These are phyloP conservation scores for Ornithoptera priamus DNA, from an alignment of 2,888 invertebrate species.

Conservation along the genomic window DNA sequence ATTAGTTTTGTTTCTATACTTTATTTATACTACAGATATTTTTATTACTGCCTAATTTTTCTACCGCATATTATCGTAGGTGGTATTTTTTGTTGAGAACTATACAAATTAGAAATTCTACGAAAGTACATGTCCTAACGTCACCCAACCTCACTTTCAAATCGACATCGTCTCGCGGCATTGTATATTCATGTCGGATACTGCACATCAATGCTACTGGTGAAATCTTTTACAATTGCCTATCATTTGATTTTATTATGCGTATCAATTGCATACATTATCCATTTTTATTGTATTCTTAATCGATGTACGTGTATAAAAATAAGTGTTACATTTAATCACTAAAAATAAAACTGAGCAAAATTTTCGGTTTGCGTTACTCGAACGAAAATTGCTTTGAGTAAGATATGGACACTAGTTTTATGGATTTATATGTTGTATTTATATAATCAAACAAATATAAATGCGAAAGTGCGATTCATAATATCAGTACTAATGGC, in stretches of 20 bases:
- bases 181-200: constrained; percentile 22
- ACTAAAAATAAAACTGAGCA: neutral
- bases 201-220: constrained; percentile 14
- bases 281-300: neutral
- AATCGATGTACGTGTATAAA: neutral
- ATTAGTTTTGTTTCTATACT: neutral
- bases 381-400: neutral
- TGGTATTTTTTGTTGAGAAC: neutral
- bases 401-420: neutral
- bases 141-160: constrained; percentile 13
- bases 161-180: constrained; percentile 22
- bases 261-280: constrained; percentile 5
- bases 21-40: neutral
- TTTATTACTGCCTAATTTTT: neutral
- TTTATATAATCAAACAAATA: constrained; percentile 1
- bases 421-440: neutral
- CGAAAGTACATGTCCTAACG: constrained; percentile 13
- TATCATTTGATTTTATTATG: constrained; percentile 17
- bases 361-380: neutral
- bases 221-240: constrained; percentile 20
- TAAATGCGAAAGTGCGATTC: neutral
- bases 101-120: constrained; percentile 13
- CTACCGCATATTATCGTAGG: neutral
- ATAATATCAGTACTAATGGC: neutral
- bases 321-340: neutral